phyloP scores from a whole-genome alignment of 2,888 invertebrate species.

The Aproaerema taeniolella region DNA sequence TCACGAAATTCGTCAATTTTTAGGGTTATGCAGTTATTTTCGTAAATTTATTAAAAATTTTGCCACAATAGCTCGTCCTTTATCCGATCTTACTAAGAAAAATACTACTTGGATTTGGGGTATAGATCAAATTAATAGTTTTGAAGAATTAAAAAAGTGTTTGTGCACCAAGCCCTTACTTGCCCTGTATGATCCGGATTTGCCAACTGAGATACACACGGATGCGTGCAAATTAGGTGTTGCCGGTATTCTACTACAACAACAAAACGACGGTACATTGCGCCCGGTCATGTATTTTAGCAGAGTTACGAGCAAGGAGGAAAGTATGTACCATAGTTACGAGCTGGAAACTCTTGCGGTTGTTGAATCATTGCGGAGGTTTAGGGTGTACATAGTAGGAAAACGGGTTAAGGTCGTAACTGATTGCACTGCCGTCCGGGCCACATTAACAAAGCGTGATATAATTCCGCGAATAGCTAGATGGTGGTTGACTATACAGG shows the following conservation, averaged over 20 bases:
- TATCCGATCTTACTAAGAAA: slow-evolving; percentile 26
- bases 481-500: slow-evolving; percentile 34
- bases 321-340: slow-evolving; percentile 34
- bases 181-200: slow-evolving; percentile 23
- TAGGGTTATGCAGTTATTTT: slow-evolving; percentile 29
- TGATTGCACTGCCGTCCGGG: slow-evolving; percentile 33
- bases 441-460: slow-evolving; percentile 28
- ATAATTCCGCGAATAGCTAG: slow-evolving; percentile 31
- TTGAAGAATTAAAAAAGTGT: slow-evolving; percentile 4
- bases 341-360: slow-evolving; percentile 38
- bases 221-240: slow-evolving; percentile 29
- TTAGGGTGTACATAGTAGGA: slow-evolving; percentile 25
- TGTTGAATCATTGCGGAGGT: slow-evolving; percentile 26
- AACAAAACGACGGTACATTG: slow-evolving; percentile 18
- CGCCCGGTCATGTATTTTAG: slow-evolving; percentile 33
- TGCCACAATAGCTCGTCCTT: slow-evolving; percentile 24
- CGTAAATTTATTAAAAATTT: slow-evolving; percentile 29
- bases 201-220: slow-evolving; percentile 27
- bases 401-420: slow-evolving; percentile 22
- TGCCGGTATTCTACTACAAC: slow-evolving; percentile 30
- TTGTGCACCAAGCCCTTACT: slow-evolving; percentile 22
- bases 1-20: slow-evolving; percentile 27
- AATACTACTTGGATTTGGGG: slow-evolving; percentile 23
- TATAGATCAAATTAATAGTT: slow-evolving; percentile 11
- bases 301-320: slow-evolving; percentile 25